Evolutionary conservation across 2,113 vertebrate genomes (phyloP).

Genomic region (Panthera uncia): DNA sequence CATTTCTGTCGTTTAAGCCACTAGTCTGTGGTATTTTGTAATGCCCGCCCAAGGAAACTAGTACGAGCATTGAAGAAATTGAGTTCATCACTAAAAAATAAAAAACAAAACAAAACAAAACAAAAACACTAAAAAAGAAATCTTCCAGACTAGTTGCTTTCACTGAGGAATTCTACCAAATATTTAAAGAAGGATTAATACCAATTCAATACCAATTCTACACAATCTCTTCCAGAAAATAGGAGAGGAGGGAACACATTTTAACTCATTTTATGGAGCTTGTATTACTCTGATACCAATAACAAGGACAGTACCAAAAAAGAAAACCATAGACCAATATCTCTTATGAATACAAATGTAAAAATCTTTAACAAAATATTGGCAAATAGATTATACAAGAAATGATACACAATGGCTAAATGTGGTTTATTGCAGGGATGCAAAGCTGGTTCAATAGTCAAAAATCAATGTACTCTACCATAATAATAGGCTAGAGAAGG

Average conservation of each 20-base stretch:
- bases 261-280: background rate
- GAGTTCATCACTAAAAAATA: background rate
- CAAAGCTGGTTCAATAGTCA: background rate
- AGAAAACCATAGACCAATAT: background rate
- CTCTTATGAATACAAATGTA: background rate
- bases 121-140: background rate
- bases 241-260: background rate
- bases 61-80: background rate
- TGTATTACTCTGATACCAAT: background rate
- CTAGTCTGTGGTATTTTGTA: background rate
- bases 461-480: background rate
- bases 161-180: background rate
- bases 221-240: background rate
- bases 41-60: background rate
- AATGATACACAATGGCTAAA: background rate
- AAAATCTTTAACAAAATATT: background rate
- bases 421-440: background rate
- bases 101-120: fast-evolving
- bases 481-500: background rate
- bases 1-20: background rate
- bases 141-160: background rate
- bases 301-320: background rate
- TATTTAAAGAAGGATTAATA: background rate
- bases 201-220: background rate
- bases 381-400: background rate